Conservation (phyloP, 1,140 invertebrate species). For the Drosophila repletoides region DNA sequence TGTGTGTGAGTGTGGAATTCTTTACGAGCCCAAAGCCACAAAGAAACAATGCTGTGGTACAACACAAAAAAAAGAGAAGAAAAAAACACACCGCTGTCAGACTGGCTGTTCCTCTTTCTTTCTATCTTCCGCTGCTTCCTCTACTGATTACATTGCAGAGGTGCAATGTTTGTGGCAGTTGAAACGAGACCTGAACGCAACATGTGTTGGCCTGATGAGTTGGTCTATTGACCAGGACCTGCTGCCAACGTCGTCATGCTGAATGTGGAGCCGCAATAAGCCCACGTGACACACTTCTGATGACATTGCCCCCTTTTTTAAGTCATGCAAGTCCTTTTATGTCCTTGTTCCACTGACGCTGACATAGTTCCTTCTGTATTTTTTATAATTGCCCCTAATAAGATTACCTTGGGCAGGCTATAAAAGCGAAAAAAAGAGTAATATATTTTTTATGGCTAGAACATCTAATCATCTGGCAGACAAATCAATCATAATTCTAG, state of each 20-base stretch:
- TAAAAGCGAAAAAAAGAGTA: background rate
- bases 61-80: no score
- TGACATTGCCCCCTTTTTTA: conserved; percentile 28
- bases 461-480: conserved; percentile 9
- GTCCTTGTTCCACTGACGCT: background rate
- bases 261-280: background rate
- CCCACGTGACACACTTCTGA: conserved; percentile 50
- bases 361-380: background rate
- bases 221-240: conserved; percentile 25
- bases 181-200: background rate
- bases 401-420: no score
- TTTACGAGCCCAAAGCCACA: conserved; percentile 38
- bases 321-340: background rate
- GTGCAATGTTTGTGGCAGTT: background rate
- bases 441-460: background rate
- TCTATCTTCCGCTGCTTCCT: background rate
- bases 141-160: background rate
- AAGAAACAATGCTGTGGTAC: conserved; percentile 56
- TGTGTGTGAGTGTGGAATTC: conserved; percentile 1
- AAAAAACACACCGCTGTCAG: conserved; percentile 30
- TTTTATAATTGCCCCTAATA: no score
- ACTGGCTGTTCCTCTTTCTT: background rate
- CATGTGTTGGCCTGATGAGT: conserved; percentile 24
- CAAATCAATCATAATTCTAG: conserved; percentile 54
- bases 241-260: conserved; percentile 11